phyloP scores from a whole-genome alignment of 2,888 invertebrate species.

The Caenorhabditis sulstoni region DNA sequence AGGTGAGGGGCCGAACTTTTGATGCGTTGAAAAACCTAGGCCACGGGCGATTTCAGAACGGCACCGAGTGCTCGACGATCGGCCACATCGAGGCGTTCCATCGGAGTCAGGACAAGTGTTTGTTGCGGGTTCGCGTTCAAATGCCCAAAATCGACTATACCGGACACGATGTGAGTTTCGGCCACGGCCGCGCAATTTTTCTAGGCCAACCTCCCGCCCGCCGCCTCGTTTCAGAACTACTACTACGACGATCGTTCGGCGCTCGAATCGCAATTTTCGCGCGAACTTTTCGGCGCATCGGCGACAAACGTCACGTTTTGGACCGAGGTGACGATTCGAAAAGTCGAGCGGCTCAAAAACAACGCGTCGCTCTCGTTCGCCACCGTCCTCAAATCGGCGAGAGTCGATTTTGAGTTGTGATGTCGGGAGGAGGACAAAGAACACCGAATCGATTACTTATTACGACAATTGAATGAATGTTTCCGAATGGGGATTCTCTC shows the following conservation, averaged over 20 bases:
- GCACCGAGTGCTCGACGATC: slow-evolving; percentile 22
- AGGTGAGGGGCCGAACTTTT: slow-evolving; percentile 1
- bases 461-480: too few relatives aligned
- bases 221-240: slow-evolving; percentile 56
- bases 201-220: too few relatives aligned
- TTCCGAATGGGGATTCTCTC: too few relatives aligned
- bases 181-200: too few relatives aligned
- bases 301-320: slow-evolving; percentile 41
- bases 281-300: slow-evolving; percentile 44
- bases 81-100: slow-evolving; percentile 55
- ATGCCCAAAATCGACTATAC: slow-evolving; percentile 58
- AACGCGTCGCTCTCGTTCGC: slow-evolving; percentile 39
- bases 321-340: slow-evolving; percentile 47
- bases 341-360: slow-evolving; percentile 19
- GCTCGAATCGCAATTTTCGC: slow-evolving; percentile 48
- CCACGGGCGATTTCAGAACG: slow-evolving; percentile 19
- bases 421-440: too few relatives aligned
- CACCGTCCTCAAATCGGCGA: slow-evolving; percentile 39
- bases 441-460: too few relatives aligned
- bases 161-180: slow-evolving; percentile 43
- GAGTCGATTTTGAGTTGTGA: slow-evolving; percentile 27
- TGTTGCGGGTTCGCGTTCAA: slow-evolving; percentile 45
- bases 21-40: too few relatives aligned
- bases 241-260: slow-evolving; percentile 55
- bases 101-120: slow-evolving; percentile 40